These are phyloP conservation scores for Rosalia funebris DNA, from an alignment of 2,888 invertebrate species.

Conservation along the genomic window DNA sequence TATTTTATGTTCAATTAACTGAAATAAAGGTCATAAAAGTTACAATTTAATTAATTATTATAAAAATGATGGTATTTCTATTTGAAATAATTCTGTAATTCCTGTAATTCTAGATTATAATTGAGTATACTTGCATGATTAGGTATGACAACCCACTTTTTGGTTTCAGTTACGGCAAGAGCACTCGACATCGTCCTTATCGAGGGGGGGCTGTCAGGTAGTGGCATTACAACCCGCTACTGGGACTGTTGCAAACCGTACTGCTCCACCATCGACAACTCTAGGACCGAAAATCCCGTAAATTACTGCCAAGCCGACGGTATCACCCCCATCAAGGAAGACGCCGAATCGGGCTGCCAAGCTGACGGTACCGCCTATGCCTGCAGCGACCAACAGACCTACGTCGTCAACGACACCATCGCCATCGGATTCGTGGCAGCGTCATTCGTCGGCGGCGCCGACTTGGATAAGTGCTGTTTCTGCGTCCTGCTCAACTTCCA, in stretches of 20 bases:
- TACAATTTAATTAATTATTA: too few relatives aligned
- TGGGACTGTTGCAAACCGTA: constrained; percentile 7
- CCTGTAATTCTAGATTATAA: too few relatives aligned
- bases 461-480: constrained; percentile 37
- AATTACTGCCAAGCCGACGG: background rate
- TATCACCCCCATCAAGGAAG: background rate
- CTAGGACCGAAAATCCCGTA: background rate
- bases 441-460: background rate
- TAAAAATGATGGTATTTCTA: too few relatives aligned
- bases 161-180: background rate
- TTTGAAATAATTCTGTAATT: too few relatives aligned
- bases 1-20: too few relatives aligned
- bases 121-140: too few relatives aligned
- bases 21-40: too few relatives aligned
- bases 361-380: constrained; percentile 31
- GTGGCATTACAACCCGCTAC: background rate
- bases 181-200: background rate
- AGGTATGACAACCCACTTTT: too few relatives aligned
- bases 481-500: constrained; percentile 40
- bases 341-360: constrained; percentile 11
- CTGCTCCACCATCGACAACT: background rate
- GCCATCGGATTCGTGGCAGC: background rate
- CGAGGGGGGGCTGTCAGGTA: background rate
- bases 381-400: constrained; percentile 33
- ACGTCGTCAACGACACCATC: constrained; percentile 9